Base-by-base conservation (phyloP, 2,113 vertebrate genomes). In the Ramphastos sulfuratus region DNA sequence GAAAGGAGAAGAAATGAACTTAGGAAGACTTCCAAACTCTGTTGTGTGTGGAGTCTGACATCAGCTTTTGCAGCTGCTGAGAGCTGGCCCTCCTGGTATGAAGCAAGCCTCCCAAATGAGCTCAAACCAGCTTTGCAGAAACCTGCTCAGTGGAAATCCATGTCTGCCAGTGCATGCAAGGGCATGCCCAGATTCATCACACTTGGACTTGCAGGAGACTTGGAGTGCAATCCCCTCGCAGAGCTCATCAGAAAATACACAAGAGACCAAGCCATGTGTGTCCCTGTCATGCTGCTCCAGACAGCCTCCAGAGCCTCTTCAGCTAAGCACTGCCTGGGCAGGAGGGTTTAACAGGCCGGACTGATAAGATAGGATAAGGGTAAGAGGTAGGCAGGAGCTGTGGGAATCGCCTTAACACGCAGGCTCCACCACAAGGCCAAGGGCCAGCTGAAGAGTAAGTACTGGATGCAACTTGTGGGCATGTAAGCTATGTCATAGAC, bases 91-190 rank as follows among this genome's bases (percentile, higher is more conserved):
- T 91, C 67, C 78, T 94, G 30, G 21, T 66, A 75, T 94, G 90
- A 87, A 66, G 83, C 81, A 92, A 90, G 76, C 65, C 44, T 91
- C 58, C 18, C 0, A 1, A 81, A 58, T 24, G 61, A 0, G 5
- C 55, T 84, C 52, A 87, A 95, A 97, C 93, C 66, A 95, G 94
- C 94, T 92, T 21, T 80, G 88, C 93, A 90, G 67, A 81, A 92
- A 70, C 21, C 13, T 65, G 66, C 18, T 0, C 50, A 25, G 2
- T 25, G 39, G 56, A 76, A 91, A 85, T 31, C 19, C 0, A 0
- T 35, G 24, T 39, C 52, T 92, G 75, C 59, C 33, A 19, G 1
- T 20, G 33, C 86, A 0, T 89, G 95, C 89, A 80, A 82, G 64
- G 66, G 54, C 94, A 78, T 0, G 91, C 79, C 78, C 59, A 60